Evolutionary conservation across 2,888 invertebrate species (phyloP), one percentile per base, ranked within the genome.

Genomic region (Ceriagrion tenellum): DNA sequence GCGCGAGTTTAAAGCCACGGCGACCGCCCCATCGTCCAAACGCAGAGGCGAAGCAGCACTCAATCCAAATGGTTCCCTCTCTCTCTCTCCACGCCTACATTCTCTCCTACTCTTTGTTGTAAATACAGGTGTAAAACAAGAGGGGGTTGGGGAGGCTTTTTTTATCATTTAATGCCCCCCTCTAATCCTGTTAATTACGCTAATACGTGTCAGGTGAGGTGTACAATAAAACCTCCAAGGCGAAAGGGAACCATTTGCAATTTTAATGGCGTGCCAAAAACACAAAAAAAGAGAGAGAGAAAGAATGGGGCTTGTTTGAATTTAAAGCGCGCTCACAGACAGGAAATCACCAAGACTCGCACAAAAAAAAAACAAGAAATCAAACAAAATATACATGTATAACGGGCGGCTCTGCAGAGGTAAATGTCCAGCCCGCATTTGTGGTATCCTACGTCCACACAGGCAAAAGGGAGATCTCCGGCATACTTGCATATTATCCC

Each of bases 131-230:
- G 81, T 16, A 81, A 81, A 81, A 81, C 81, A 16, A 2, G 47
- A 8, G 47, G 47, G 47, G 47, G n/a, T n/a, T n/a, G 8, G 47
- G 47, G 35, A 26, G 35, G 13, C 2, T 81, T 35, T 69, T 69
- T 69, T 69, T 2, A 81, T 35, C 81, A 81, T 81, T 81, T 81
- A 81, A 81, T 81, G 81, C 81, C 81, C 13, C 81, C 81, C 13
- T 47, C 47, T 81, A 81, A 81, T 81, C 81, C 81, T 81, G 81
- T 81, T 81, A 81, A 81, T 81, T 81, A 35, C 81, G 81, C 81
- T 81, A 81, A 81, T 81, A 81, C 35, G 35, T 81, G 81, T 81
- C 81, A 81, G 30, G 35, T 35, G 81, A 81, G 30, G 81, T 18
- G 81, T 18, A 81, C 30, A 81, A 81, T 81, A 81, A 81, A 81